Conservation (phyloP, 2,888 invertebrate species). For the Mimas tiliae region DNA sequence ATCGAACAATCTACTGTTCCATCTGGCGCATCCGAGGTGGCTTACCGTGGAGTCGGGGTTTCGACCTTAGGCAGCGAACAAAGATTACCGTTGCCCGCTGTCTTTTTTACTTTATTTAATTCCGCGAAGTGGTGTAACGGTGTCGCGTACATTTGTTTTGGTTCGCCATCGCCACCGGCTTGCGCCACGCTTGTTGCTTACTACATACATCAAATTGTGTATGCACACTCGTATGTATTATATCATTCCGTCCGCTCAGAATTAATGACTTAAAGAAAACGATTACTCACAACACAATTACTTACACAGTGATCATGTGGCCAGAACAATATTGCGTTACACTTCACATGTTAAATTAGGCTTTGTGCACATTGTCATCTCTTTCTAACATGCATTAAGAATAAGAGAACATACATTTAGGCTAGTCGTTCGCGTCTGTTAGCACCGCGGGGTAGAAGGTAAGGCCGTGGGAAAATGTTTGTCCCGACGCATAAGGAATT, state of each 20-base stretch:
- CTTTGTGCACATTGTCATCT: conserved; percentile 23
- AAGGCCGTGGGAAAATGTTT: conserved; percentile 51
- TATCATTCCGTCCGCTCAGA: conserved; percentile 23
- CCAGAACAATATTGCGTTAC: conserved; percentile 20
- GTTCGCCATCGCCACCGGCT: conserved; percentile 56
- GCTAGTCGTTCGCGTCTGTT: conserved; percentile 40
- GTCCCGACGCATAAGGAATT: conserved; percentile 46
- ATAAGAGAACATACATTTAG: conserved; percentile 28
- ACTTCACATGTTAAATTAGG: conserved; percentile 28
- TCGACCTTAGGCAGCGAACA: conserved; percentile 68
- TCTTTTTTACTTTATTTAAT: conserved; percentile 74
- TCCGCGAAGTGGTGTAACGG: conserved; percentile 81
- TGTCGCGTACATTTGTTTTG: conserved; percentile 80
- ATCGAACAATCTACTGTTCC: conserved; percentile 54
- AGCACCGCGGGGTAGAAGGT: conserved; percentile 43
- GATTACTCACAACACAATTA: conserved; percentile 20
- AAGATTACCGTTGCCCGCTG: conserved; percentile 77
- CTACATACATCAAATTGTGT: conserved; percentile 24
- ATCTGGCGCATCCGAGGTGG: conserved; percentile 48
- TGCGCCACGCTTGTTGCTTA: conserved; percentile 13
- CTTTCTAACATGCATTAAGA: conserved; percentile 17
- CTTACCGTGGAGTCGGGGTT: conserved; percentile 62
- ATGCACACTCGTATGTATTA: conserved; percentile 22
- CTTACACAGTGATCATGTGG: conserved; percentile 14
- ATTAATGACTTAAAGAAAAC: conserved; percentile 24